A percentile compares a stretch with the other conserved stretches of the same genome.
Evolutionary conservation across 1,140 invertebrate genomes (phyloP).

Genomic region (Hypsibius dujardini): DNA sequence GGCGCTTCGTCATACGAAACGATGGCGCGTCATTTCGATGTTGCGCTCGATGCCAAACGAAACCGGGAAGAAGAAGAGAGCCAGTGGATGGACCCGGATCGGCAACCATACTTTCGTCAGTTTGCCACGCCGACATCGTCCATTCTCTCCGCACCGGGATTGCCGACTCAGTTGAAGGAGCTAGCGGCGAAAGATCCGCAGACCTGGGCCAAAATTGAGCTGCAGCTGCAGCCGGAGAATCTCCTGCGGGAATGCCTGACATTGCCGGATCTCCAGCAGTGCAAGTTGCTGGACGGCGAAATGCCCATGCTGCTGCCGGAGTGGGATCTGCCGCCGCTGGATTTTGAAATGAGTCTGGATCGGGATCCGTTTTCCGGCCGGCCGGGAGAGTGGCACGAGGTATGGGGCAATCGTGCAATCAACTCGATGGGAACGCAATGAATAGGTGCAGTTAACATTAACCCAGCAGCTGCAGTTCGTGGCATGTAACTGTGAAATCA

Average conservation of each 20-base stretch:
- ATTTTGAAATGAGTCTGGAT: slow-evolving; percentile 1
- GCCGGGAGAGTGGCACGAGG: slow-evolving; percentile 3
- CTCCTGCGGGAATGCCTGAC: not conserved
- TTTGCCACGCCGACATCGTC: too few species aligned
- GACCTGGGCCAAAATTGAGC: not conserved
- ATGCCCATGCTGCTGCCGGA: not conserved
- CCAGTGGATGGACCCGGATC: too few species aligned
- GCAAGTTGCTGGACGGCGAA: not conserved
- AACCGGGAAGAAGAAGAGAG: too few species aligned
- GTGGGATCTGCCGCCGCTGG: slow-evolving; percentile 7
- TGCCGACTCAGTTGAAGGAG: too few species aligned
- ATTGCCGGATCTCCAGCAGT: not conserved
- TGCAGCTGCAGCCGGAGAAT: not conserved
- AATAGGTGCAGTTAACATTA: not conserved
- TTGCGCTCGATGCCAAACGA: too few species aligned
- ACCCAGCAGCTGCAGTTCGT: not conserved
- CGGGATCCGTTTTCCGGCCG: not conserved
- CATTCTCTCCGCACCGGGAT: too few species aligned
- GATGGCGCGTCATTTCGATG: too few species aligned
- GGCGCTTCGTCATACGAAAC: too few species aligned
- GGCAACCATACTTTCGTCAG: too few species aligned
- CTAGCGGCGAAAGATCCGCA: not conserved
- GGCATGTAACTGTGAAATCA: not conserved
- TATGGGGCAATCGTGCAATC: not conserved
- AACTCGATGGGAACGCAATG: not conserved